Percentiles rank a stretch among this genome's conserved stretches.
These are phyloP conservation scores for Cosmopolites sordidus DNA, from an alignment of 2,888 invertebrate genomes.

Conservation along the genomic window DNA sequence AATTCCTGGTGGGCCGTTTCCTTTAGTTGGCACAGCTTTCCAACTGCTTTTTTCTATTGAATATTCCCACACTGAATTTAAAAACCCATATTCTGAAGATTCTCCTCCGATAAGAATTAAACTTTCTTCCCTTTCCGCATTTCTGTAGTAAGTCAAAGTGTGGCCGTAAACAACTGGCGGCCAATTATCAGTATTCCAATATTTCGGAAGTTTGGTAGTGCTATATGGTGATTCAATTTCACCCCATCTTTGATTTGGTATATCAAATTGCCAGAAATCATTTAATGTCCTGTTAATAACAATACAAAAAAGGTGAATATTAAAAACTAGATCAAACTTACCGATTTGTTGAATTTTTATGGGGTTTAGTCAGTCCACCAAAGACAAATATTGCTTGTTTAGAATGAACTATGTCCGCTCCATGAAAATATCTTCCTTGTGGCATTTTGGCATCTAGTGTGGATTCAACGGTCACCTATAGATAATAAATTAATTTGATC, in stretches of 20 bases:
- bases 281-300: slow-evolving; percentile 58
- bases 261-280: slow-evolving; percentile 90
- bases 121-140: slow-evolving; percentile 68
- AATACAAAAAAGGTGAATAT: too few species aligned
- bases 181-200: slow-evolving; percentile 38
- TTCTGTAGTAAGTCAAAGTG: slow-evolving; percentile 75
- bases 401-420: slow-evolving; percentile 80
- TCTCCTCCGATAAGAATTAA: slow-evolving; percentile 86
- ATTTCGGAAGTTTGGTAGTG: slow-evolving; percentile 10
- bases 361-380: slow-evolving; percentile 68
- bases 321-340: too few species aligned
- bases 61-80: slow-evolving; percentile 75
- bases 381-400: slow-evolving; percentile 83
- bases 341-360: slow-evolving; percentile 35
- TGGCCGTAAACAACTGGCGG: slow-evolving; percentile 85
- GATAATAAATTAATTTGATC: too few species aligned
- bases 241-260: slow-evolving; percentile 75
- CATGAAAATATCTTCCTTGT: slow-evolving; percentile 85
- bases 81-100: slow-evolving; percentile 68
- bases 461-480: slow-evolving; percentile 71
- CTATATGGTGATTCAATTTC: slow-evolving; percentile 18
- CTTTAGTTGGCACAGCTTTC: slow-evolving; percentile 62
- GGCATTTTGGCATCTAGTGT: slow-evolving; percentile 85
- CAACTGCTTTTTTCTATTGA: slow-evolving; percentile 71
- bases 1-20: slow-evolving; percentile 73